A percentile compares a stretch with the other conserved stretches of the same genome.
Evolutionary conservation across 2,797 vertebrate species (phyloP).

Genomic region (Hippocampus kuda): DNA sequence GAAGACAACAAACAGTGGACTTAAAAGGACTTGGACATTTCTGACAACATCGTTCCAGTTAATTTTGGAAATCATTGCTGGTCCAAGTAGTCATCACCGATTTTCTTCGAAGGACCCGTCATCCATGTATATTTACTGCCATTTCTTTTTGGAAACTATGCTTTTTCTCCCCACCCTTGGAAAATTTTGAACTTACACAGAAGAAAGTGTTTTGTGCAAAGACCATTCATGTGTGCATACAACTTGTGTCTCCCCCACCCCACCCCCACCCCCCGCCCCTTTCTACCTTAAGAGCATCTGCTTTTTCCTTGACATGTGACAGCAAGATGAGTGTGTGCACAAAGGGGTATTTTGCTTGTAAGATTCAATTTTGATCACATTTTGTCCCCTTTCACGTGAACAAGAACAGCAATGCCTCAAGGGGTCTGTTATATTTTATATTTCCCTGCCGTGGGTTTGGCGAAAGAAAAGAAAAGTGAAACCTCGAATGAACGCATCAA

Average conservation of each 20-base stretch:
- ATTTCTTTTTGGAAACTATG: conserved; percentile 24
- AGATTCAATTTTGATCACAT: neutral
- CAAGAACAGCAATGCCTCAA: neutral
- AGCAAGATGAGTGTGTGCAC: neutral
- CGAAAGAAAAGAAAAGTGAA: neutral
- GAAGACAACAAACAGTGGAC: conserved; percentile 31
- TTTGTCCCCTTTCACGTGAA: neutral
- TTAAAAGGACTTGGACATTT: too few relatives aligned
- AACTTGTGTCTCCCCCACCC: neutral
- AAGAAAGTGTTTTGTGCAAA: conserved; percentile 19
- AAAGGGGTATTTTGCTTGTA: neutral
- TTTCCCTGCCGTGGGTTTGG: neutral
- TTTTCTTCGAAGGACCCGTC: conserved; percentile 34
- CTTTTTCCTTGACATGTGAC: conserved; percentile 22
- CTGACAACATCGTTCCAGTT: conserved; percentile 14
- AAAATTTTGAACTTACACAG: neutral
- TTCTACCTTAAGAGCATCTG: conserved; percentile 28
- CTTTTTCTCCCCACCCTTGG: conserved; percentile 21
- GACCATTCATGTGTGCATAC: conserved; percentile 31
- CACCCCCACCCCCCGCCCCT: accelerated
- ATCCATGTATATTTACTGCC: conserved; percentile 27
- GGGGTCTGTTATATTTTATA: neutral
- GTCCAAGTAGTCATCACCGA: conserved; percentile 16
- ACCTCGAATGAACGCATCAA: neutral
- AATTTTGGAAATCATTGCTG: conserved; percentile 31